Evolutionary conservation across 2,113 vertebrate species (phyloP).

Genomic region (Hiodon tergisus): DNA sequence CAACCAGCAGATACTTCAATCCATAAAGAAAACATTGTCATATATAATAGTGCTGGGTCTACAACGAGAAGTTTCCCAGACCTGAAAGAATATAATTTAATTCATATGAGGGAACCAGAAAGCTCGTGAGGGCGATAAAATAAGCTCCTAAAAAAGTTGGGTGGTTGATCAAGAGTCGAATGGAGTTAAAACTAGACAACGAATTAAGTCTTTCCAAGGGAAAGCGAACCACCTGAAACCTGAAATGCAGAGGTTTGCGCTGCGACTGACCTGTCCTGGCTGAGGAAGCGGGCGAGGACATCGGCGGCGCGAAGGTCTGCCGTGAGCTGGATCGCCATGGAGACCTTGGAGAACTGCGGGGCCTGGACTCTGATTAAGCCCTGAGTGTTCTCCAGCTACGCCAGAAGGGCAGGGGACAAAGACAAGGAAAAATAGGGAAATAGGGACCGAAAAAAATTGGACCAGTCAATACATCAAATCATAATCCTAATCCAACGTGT

Average conservation of each 20-base stretch:
- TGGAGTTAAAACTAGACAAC: too few species aligned
- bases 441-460: too few species aligned
- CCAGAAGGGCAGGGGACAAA: slow-evolving; percentile 33
- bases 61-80: too few species aligned
- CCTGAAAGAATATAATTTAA: too few species aligned
- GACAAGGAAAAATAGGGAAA: neutral
- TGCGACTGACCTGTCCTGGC: slow-evolving; percentile 75
- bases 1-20: too few species aligned
- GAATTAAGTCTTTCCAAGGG: too few species aligned
- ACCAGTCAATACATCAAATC: neutral
- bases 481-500: neutral
- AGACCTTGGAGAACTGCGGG: slow-evolving; percentile 90
- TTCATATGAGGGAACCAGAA: neutral
- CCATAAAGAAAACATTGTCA: too few species aligned
- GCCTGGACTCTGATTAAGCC: slow-evolving; percentile 91
- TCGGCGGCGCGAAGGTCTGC: slow-evolving; percentile 85
- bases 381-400: slow-evolving; percentile 71
- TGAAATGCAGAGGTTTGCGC: too few species aligned
- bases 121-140: neutral
- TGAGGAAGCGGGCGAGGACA: slow-evolving; percentile 85
- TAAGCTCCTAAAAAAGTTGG: neutral
- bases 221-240: too few species aligned
- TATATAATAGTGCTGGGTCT: too few species aligned
- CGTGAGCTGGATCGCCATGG: slow-evolving; percentile 92
- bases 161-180: neutral